Percentiles rank a stretch among this genome's conserved stretches.
phyloP scores from a whole-genome alignment of 2,888 invertebrate genomes.

The Onthophagus sagittarius region DNA sequence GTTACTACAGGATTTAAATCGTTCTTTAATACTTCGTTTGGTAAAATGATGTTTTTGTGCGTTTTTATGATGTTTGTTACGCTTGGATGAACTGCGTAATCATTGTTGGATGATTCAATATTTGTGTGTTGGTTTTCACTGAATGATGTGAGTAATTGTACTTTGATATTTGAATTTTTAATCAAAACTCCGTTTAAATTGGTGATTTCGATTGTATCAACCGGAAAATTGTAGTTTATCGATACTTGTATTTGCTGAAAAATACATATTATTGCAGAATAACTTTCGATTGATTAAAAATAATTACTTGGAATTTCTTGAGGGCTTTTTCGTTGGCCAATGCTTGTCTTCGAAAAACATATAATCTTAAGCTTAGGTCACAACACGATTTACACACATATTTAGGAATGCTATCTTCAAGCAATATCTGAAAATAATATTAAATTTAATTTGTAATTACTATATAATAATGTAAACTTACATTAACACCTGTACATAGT shows the following conservation, averaged over 20 bases:
- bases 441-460: no score
- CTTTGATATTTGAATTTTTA: not conserved
- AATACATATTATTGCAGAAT: not conserved
- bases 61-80: not conserved
- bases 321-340: constrained; percentile 24
- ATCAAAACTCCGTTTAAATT: not conserved
- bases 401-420: constrained; percentile 23
- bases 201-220: not conserved
- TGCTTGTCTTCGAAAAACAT: constrained; percentile 24
- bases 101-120: not conserved
- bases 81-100: not conserved
- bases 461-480: no score
- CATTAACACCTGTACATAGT: not conserved
- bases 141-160: not conserved
- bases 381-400: constrained; percentile 26
- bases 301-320: constrained; percentile 15
- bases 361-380: constrained; percentile 23
- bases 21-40: not conserved
- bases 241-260: not conserved
- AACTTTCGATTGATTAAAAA: not conserved
- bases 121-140: not conserved
- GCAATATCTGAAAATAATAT: constrained; percentile 22
- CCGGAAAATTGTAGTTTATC: not conserved
- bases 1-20: not conserved
- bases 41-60: not conserved